These are phyloP conservation scores for Scotopteryx bipunctaria DNA, from an alignment of 2,888 invertebrate species.

Conservation along the genomic window DNA sequence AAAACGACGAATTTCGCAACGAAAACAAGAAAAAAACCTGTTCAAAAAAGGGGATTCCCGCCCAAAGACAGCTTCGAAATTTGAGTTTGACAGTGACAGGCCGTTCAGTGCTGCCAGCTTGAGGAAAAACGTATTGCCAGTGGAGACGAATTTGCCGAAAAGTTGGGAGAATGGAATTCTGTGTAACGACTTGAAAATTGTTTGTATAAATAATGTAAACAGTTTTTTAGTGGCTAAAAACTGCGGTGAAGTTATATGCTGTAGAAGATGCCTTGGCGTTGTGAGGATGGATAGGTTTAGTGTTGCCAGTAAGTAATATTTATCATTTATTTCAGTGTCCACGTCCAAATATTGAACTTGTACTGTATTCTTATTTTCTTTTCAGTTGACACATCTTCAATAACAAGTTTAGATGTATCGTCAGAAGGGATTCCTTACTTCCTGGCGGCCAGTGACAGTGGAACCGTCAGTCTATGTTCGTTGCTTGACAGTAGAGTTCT, in stretches of 20 bases:
- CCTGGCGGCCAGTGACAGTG: constrained; percentile 66
- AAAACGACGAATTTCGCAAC: constrained; percentile 56
- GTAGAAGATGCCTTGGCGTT: constrained; percentile 53
- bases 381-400: constrained; percentile 59
- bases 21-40: constrained; percentile 52
- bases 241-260: constrained; percentile 67
- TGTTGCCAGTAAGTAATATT: constrained; percentile 66
- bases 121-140: constrained; percentile 47
- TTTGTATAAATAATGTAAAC: constrained; percentile 51
- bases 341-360: too few relatives aligned
- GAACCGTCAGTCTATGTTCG: constrained; percentile 65
- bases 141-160: constrained; percentile 44
- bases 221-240: constrained; percentile 67
- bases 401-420: constrained; percentile 60
- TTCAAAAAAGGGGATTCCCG: constrained; percentile 47
- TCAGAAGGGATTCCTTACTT: constrained; percentile 58
- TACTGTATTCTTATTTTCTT: constrained; percentile 3
- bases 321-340: too few relatives aligned
- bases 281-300: constrained; percentile 55
- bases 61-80: constrained; percentile 51
- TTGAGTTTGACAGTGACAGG: constrained; percentile 54
- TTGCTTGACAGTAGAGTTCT: constrained; percentile 61
- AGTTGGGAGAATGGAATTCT: constrained; percentile 61
- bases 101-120: constrained; percentile 61
- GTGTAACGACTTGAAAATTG: constrained; percentile 66